phyloP scores from a whole-genome alignment of 92 coral and sea anemone species.

The Palythoa grandis region DNA sequence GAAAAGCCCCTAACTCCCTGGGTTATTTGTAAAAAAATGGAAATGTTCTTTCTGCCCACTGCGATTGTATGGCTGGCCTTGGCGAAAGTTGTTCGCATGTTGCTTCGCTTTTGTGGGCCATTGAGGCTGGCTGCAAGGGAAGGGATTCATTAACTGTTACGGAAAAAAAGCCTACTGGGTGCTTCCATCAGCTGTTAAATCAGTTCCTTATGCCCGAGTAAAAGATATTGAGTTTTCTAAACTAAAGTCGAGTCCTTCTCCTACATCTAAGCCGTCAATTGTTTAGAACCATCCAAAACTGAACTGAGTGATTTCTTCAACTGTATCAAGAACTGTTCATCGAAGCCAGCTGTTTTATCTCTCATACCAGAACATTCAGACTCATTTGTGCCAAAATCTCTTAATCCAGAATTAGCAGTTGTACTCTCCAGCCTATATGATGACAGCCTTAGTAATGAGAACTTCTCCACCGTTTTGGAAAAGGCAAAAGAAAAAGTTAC shows the following conservation, averaged over 20 bases:
- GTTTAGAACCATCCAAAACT: constrained; percentile 41
- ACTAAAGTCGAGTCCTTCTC: background rate
- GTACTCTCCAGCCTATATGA: constrained; percentile 50
- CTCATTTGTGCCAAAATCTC: constrained; percentile 48
- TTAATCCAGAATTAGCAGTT: constrained; percentile 53
- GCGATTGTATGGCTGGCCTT: too few species aligned
- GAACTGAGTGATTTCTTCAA: constrained; percentile 48
- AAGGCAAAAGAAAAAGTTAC: constrained; percentile 36
- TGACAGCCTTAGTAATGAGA: constrained; percentile 48
- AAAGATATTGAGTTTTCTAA: constrained; percentile 53
- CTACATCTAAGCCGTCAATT: constrained; percentile 30
- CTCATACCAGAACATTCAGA: constrained; percentile 47
- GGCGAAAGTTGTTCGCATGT: too few species aligned
- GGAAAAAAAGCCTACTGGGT: background rate
- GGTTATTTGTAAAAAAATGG: too few species aligned
- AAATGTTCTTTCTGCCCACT: too few species aligned
- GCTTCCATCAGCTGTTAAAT: constrained; percentile 61
- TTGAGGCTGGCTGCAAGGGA: background rate
- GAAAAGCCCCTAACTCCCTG: too few species aligned
- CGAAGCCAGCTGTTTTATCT: constrained; percentile 57
- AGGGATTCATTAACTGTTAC: constrained; percentile 2
- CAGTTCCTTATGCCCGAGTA: constrained; percentile 59
- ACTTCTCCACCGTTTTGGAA: constrained; percentile 46
- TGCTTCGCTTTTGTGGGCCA: constrained; percentile 32
- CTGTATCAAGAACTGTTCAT: constrained; percentile 36